Evolutionary conservation across 2,888 invertebrate genomes (phyloP).

Genomic region (Drosophila robusta): DNA sequence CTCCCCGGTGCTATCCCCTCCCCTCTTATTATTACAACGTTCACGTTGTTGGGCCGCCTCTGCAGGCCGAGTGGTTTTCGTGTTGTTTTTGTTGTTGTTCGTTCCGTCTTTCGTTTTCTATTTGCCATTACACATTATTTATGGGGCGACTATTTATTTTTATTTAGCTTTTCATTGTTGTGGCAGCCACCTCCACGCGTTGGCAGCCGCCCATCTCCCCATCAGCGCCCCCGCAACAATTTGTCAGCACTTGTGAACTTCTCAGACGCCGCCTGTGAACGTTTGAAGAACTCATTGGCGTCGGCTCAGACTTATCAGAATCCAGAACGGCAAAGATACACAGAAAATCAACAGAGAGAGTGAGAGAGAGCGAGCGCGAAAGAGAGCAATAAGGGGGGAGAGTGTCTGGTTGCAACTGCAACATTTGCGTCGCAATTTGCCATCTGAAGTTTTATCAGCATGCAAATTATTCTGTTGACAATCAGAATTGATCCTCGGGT

Average conservation of each 20-base stretch:
- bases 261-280: constrained; percentile 35
- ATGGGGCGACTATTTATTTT: constrained; percentile 65
- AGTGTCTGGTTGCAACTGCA: constrained; percentile 25
- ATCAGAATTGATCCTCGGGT: constrained; percentile 7
- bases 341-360: constrained; percentile 1
- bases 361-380: constrained; percentile 2
- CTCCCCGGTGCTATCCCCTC: neutral
- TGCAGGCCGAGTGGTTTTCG: constrained; percentile 20
- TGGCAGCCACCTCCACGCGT: constrained; percentile 38
- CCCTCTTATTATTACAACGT: constrained; percentile 48
- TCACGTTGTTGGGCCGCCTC: constrained; percentile 46
- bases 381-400: neutral
- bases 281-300: constrained; percentile 27
- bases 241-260: constrained; percentile 49
- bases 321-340: constrained; percentile 26
- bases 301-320: constrained; percentile 40
- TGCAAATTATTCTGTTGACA: constrained; percentile 10
- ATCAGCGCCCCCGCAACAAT: constrained; percentile 56
- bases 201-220: neutral
- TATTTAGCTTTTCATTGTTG: constrained; percentile 65
- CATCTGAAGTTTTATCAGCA: constrained; percentile 39
- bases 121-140: constrained; percentile 64
- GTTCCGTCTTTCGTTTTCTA: constrained; percentile 41
- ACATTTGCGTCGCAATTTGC: constrained; percentile 51
- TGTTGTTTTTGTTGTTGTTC: constrained; percentile 20